These are phyloP conservation scores for Oncorhynchus keta DNA, from an alignment of 2,113 vertebrate species.

Conservation along the genomic window DNA sequence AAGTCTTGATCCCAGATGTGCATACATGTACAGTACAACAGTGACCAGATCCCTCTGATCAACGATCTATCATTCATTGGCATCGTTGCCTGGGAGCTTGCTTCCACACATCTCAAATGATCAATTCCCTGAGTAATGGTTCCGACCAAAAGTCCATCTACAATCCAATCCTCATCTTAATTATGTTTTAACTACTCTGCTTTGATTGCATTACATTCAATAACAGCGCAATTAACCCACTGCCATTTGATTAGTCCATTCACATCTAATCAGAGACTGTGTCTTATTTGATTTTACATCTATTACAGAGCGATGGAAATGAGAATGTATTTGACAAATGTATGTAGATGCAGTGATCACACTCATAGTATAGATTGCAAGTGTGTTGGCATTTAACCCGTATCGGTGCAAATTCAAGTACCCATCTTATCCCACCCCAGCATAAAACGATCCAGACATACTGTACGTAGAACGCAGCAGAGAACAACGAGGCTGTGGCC, in stretches of 20 bases:
- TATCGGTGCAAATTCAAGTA: too few relatives aligned
- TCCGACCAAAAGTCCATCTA: conserved; percentile 48
- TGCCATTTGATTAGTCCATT: conserved; percentile 24
- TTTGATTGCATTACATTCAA: conserved; percentile 58
- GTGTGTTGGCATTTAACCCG: too few relatives aligned
- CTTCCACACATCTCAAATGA: conserved; percentile 32
- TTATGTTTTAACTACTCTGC: conserved; percentile 54
- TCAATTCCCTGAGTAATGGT: conserved; percentile 58
- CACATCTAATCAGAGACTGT: conserved; percentile 33
- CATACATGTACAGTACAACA: not conserved
- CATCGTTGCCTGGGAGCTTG: conserved; percentile 13
- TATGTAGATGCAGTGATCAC: too few relatives aligned
- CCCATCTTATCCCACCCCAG: too few relatives aligned
- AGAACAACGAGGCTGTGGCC: conserved; percentile 25
- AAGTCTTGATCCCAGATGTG: conserved; percentile 32
- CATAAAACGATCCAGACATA: too few relatives aligned
- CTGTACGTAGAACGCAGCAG: not conserved
- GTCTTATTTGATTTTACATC: not conserved
- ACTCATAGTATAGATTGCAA: too few relatives aligned
- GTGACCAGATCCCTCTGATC: conserved; percentile 23
- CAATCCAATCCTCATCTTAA: conserved; percentile 52
- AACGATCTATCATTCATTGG: conserved; percentile 35
- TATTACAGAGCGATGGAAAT: too few relatives aligned
- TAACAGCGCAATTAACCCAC: conserved; percentile 48
- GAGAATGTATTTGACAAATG: too few relatives aligned